Base-by-base conservation (phyloP, 2,113 vertebrate species). In the Holacanthus passer region DNA sequence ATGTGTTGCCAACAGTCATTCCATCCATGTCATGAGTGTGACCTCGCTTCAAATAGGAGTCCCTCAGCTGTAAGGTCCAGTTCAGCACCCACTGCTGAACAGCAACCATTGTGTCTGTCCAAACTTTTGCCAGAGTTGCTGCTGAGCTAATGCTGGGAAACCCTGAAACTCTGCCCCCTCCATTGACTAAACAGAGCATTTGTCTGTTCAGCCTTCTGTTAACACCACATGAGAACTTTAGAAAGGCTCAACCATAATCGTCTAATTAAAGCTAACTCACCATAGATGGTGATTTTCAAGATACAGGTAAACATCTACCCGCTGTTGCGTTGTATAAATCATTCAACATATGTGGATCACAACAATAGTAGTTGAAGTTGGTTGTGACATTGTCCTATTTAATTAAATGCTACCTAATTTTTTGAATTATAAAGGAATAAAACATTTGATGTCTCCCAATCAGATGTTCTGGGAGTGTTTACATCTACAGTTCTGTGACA, bases 31-130 rank as follows among this genome's bases (percentile, higher is more conserved):
- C 81, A 70, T 41, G 63, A 60, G 2, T 24, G 56, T 81, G 64
- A 83, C 82, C 75, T 63, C 6, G 16, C 88, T 70, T 84, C 67
- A 68, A 75, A 88, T 37, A 64, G 55, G 45, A 84, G 60, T 65
- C 47, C 48, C 74, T 64, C 37, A 45, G 58, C 73, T 59, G 32
- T 50, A 81, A 63, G 72, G 77, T 85, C 81, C 81, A 84, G 79
- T 90, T 93, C 92, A 93, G 91, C 90, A 92, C 93, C 78, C 83
- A 37, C 79, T 88, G 22, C 75, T 93, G 91, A 93, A 93, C 93
- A 92, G 90, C 85, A 90, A 68, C 84, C 80, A 64, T 85, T 87
- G 87, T 85, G 79, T 88, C 55, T 64, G 43, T 76, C 58, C 59
- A 72, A 79, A 84, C 56, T 35, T 87, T 80, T 85, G 71, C 85